Conservation (phyloP, 2,113 vertebrate species). For the Phodopus roborovskii region DNA sequence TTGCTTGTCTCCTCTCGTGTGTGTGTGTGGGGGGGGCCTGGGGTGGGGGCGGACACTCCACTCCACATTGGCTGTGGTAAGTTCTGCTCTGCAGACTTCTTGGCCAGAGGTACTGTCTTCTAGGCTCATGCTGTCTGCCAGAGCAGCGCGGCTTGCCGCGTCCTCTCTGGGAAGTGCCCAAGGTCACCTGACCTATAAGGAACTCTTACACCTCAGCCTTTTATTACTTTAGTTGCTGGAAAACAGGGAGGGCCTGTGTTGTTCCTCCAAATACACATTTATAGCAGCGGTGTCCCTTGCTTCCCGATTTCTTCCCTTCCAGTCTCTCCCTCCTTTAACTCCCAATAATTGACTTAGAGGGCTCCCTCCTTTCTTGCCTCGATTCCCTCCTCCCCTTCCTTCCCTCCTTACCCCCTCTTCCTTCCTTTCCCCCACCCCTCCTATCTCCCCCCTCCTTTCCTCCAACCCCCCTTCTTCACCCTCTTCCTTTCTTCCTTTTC, state of each 20-base stretch:
- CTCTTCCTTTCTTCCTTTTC: no score
- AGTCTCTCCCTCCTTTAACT: background rate
- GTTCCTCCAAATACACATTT: background rate
- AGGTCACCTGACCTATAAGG: background rate
- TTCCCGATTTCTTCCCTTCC: background rate
- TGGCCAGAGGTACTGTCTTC: background rate
- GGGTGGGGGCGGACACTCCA: no score
- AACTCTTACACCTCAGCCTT: background rate
- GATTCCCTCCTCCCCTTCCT: no score
- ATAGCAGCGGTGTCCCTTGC: background rate
- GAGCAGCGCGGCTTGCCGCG: fast-evolving
- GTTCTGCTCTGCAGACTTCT: background rate
- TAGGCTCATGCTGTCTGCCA: background rate
- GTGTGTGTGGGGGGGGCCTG: no score
- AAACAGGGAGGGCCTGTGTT: background rate
- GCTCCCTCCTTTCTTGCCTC: no score
- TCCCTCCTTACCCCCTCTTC: background rate
- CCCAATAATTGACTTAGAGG: background rate
- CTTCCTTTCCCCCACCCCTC: no score
- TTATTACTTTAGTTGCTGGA: background rate
- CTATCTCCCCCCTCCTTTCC: no score
- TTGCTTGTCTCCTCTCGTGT: background rate
- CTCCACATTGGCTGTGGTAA: background rate
- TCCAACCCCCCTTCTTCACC: fast-evolving
- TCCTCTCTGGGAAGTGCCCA: background rate